Evolutionary conservation across 2,888 invertebrate genomes (phyloP).

Genomic region (Caenorhabditis japonica): DNA sequence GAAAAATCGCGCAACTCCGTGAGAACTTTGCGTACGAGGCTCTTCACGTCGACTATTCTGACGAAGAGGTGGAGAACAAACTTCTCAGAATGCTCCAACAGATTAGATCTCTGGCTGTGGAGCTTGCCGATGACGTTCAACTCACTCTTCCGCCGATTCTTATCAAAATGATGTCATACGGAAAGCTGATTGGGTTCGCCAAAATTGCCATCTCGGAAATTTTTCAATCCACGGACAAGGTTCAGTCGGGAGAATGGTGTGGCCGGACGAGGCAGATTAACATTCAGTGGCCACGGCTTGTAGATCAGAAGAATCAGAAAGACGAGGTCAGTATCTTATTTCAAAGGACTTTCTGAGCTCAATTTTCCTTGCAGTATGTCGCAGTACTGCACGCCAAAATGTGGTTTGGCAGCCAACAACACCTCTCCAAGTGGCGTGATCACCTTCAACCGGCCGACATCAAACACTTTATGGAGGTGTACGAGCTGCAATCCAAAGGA

Average conservation of each 20-base stretch:
- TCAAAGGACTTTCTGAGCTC: background rate
- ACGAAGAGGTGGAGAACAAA: slow-evolving; percentile 41
- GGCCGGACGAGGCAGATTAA: slow-evolving; percentile 52
- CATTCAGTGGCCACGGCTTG: slow-evolving; percentile 56
- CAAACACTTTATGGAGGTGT: slow-evolving; percentile 68
- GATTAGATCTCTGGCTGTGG: slow-evolving; percentile 21
- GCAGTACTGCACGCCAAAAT: slow-evolving; percentile 67
- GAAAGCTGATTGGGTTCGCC: slow-evolving; percentile 67
- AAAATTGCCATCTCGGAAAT: slow-evolving; percentile 66
- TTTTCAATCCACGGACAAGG: slow-evolving; percentile 51
- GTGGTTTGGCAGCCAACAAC: slow-evolving; percentile 65
- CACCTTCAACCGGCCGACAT: slow-evolving; percentile 64
- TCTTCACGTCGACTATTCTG: slow-evolving; percentile 36
- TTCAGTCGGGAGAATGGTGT: slow-evolving; percentile 57
- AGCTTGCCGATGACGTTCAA: slow-evolving; percentile 46
- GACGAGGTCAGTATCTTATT: slow-evolving; percentile 52
- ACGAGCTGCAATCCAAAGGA: slow-evolving; percentile 38
- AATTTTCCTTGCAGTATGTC: slow-evolving; percentile 48
- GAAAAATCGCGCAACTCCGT: slow-evolving; percentile 9
- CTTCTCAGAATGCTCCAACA: slow-evolving; percentile 29
- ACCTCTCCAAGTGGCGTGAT: slow-evolving; percentile 46
- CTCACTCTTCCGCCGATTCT: slow-evolving; percentile 66
- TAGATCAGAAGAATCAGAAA: slow-evolving; percentile 47
- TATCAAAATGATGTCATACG: slow-evolving; percentile 68
- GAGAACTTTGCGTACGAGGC: slow-evolving; percentile 21